A percentile compares a stretch with the other conserved stretches of the same genome.
Conservation (phyloP, 2,113 vertebrate species). For the Sprattus sprattus region DNA sequence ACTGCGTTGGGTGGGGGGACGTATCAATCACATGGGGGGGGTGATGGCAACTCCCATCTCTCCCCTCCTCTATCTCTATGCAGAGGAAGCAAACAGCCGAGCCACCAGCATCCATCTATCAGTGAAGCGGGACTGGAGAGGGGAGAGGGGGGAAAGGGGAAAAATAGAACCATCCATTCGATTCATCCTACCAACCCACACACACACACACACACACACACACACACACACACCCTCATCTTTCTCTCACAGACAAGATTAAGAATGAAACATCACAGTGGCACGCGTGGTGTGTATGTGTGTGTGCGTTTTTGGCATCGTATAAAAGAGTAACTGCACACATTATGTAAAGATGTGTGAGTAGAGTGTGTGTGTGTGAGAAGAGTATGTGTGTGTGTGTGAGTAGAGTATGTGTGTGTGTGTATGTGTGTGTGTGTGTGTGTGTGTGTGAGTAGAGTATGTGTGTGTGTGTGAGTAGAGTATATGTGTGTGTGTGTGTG, state of each 20-base stretch:
- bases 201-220: background rate
- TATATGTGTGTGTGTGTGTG: background rate
- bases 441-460: background rate
- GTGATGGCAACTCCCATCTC: constrained; percentile 4
- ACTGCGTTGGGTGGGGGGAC: background rate
- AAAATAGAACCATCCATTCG: background rate
- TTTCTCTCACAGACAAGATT: background rate
- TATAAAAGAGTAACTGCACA: background rate
- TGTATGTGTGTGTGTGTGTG: constrained; percentile 2
- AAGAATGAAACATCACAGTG: background rate
- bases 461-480: background rate
- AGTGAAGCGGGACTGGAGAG: constrained; percentile 19
- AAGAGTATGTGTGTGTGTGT: background rate
- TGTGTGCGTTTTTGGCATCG: constrained; percentile 53
- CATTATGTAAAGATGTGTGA: constrained; percentile 40
- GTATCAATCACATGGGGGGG: background rate
- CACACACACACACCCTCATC: background rate
- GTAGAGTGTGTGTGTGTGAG: background rate
- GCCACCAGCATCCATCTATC: constrained; percentile 69
- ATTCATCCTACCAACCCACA: background rate
- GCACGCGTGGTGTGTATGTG: background rate
- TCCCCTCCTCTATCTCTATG: constrained; percentile 62
- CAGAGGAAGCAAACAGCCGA: constrained; percentile 52
- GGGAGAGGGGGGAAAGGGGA: background rate
- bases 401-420: background rate